These are phyloP conservation scores for Alexandromys fortis DNA, from an alignment of 2,113 vertebrate species.

Conservation along the genomic window DNA sequence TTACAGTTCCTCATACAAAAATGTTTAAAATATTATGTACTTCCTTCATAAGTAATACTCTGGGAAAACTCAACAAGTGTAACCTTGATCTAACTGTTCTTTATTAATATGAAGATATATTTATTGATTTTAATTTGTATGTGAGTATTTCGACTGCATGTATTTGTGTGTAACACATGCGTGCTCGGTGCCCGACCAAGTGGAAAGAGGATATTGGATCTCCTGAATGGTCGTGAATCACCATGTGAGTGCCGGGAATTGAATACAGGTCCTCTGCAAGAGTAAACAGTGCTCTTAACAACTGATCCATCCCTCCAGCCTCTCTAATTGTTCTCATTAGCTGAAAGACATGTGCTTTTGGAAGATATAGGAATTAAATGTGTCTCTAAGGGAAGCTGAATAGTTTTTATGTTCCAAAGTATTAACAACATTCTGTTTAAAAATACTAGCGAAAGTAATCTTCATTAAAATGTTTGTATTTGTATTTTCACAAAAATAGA, in stretches of 20 bases:
- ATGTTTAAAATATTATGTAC: conserved; percentile 61
- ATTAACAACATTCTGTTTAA: neutral
- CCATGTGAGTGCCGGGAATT: neutral
- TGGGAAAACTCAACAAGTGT: conserved; percentile 16
- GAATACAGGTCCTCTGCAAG: neutral
- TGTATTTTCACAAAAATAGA: neutral
- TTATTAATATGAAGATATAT: neutral
- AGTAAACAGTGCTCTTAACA: neutral
- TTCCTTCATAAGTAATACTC: conserved; percentile 37
- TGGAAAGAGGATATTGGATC: neutral
- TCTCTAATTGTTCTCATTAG: neutral
- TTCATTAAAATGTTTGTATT: neutral
- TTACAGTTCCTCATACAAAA: conserved; percentile 53
- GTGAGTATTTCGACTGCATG: neutral
- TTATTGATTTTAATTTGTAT: neutral
- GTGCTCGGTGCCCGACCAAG: neutral
- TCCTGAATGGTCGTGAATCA: neutral
- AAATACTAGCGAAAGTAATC: neutral
- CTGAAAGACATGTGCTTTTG: conserved; percentile 16
- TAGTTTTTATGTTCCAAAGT: conserved; percentile 42
- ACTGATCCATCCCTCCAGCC: neutral
- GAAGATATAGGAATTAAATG: conserved; percentile 20
- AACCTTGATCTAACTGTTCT: neutral
- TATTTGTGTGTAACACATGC: neutral
- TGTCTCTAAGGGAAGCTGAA: neutral